Evolutionary conservation across 2,888 invertebrate genomes (phyloP).

Genomic region (Epiblema foenella): DNA sequence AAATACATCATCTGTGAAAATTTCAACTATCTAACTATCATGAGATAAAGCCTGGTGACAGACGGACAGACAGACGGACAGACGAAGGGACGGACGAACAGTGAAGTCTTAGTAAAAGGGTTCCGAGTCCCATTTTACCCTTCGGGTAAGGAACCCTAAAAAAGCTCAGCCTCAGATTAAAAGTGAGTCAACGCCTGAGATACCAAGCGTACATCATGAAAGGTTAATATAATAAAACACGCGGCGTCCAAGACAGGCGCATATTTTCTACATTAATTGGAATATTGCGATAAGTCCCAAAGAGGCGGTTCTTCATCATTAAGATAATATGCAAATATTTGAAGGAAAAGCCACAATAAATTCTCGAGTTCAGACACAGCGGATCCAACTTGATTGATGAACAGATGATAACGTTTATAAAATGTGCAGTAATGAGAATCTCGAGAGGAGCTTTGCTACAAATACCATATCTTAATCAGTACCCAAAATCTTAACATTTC

Average conservation of each 20-base stretch:
- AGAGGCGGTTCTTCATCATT: constrained; percentile 73
- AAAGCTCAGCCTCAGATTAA: constrained; percentile 67
- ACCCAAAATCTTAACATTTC: neutral
- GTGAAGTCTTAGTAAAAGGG: no score
- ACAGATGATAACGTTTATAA: constrained; percentile 63
- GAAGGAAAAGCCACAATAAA: constrained; percentile 65
- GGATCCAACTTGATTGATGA: constrained; percentile 70
- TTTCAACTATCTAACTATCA: no score
- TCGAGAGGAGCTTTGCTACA: constrained; percentile 12
- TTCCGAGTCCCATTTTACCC: no score
- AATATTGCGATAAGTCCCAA: constrained; percentile 73
- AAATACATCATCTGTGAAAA: no score
- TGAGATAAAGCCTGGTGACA: no score
- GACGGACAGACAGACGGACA: no score
- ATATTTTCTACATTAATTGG: constrained; percentile 78
- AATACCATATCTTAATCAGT: neutral
- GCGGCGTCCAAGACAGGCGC: constrained; percentile 61
- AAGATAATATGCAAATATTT: constrained; percentile 77
- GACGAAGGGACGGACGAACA: no score
- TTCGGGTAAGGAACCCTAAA: no score
- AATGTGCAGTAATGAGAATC: constrained; percentile 54
- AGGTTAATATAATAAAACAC: constrained; percentile 77
- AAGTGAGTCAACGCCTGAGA: constrained; percentile 66
- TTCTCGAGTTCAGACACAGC: constrained; percentile 59
- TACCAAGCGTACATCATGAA: constrained; percentile 70